Conservation (phyloP, 2,797 vertebrate genomes). For the Sebastes hubbsi region DNA sequence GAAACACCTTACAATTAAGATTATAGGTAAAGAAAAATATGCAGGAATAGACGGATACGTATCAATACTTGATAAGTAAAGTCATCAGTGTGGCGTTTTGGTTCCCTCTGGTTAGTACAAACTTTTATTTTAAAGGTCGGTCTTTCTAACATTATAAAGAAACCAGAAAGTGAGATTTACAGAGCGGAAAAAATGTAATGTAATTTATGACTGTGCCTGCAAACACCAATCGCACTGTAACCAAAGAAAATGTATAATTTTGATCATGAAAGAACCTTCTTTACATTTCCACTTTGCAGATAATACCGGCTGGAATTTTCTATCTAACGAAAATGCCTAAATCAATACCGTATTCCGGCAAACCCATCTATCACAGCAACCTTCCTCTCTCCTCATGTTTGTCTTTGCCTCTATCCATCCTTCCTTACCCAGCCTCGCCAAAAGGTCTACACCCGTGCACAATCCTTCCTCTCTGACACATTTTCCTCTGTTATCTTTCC, state of each 20-base stretch:
- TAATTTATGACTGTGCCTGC: background rate
- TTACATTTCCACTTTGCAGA: slow-evolving; percentile 8
- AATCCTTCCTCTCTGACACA: slow-evolving; percentile 34
- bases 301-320: slow-evolving; percentile 6
- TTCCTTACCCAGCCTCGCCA: background rate
- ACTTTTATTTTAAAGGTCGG: background rate
- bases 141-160: background rate
- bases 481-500: slow-evolving; percentile 57
- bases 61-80: background rate
- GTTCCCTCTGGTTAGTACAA: background rate
- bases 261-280: background rate
- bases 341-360: background rate
- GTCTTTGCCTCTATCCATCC: background rate
- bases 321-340: slow-evolving; percentile 22
- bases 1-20: no score
- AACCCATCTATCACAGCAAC: slow-evolving; percentile 6
- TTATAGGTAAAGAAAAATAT: no score
- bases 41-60: no score
- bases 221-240: background rate
- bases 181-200: background rate
- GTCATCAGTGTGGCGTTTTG: background rate
- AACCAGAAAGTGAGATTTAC: background rate
- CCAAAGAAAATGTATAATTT: background rate
- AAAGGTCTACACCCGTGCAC: slow-evolving; percentile 23
- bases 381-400: background rate